phyloP scores from a whole-genome alignment of 1,140 invertebrate genomes.

The Halotydeus destructor region DNA sequence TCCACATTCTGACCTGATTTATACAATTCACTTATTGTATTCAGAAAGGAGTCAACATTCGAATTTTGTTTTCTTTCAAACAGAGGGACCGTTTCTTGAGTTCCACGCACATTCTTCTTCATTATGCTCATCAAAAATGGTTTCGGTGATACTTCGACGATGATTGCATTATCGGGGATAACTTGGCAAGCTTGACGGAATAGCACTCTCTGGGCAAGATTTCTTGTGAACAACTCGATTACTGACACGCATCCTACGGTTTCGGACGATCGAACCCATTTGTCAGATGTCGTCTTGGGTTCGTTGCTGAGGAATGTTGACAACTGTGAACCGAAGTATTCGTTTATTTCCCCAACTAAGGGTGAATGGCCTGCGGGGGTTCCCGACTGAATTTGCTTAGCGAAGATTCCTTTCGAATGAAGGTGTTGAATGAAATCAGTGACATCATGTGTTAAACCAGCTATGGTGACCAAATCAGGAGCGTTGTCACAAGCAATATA shows the following conservation, averaged over 20 bases:
- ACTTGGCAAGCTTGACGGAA: slow-evolving; percentile 51
- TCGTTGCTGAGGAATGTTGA: slow-evolving; percentile 40
- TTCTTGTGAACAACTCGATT: slow-evolving; percentile 53
- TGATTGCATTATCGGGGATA: slow-evolving; percentile 48
- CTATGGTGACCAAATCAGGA: slow-evolving; percentile 70
- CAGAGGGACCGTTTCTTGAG: slow-evolving; percentile 34
- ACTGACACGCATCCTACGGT: slow-evolving; percentile 34
- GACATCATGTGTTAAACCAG: slow-evolving; percentile 50
- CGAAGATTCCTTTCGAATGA: slow-evolving; percentile 56
- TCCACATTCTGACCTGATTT: slow-evolving; percentile 27
- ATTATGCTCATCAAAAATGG: slow-evolving; percentile 65
- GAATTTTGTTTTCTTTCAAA: slow-evolving; percentile 42
- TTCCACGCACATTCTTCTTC: slow-evolving; percentile 39
- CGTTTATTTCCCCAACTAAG: slow-evolving; percentile 63
- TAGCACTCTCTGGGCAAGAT: slow-evolving; percentile 73
- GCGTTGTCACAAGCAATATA: slow-evolving; percentile 84
- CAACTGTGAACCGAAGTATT: slow-evolving; percentile 39
- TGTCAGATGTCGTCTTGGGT: slow-evolving; percentile 44
- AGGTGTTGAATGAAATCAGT: slow-evolving; percentile 47
- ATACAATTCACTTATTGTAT: slow-evolving; percentile 27
- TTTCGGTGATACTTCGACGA: slow-evolving; percentile 46
- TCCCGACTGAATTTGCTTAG: slow-evolving; percentile 63
- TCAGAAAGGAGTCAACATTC: slow-evolving; percentile 36
- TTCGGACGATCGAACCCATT: slow-evolving; percentile 69
- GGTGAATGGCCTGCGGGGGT: slow-evolving; percentile 85